phyloP scores from a whole-genome alignment of 1,140 invertebrate species.

The Sesamia nonagrioides region DNA sequence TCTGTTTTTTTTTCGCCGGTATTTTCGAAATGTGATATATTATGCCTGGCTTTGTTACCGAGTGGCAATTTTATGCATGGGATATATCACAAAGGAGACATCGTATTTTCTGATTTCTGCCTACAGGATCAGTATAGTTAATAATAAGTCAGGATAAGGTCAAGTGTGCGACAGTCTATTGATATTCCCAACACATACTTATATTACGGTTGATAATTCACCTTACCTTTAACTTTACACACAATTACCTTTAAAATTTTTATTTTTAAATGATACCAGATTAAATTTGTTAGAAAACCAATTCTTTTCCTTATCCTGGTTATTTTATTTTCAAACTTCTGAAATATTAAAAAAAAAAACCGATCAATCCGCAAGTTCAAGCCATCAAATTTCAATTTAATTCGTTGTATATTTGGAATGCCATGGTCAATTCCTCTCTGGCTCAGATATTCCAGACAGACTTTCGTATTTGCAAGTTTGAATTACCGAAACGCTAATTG shows the following conservation, averaged over 20 bases:
- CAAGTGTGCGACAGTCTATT: not conserved
- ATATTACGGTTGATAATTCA: too few relatives aligned
- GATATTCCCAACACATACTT: not conserved
- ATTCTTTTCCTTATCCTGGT: not conserved
- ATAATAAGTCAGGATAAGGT: not conserved
- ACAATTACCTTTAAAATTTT: not conserved
- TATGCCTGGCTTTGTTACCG: not conserved
- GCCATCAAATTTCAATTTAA: conserved; percentile 36
- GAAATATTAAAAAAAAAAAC: conserved; percentile 35
- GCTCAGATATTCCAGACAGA: conserved; percentile 38
- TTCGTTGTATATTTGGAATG: conserved; percentile 22
- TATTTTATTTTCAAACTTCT: conserved; percentile 13
- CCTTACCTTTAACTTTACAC: too few relatives aligned
- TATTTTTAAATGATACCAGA: not conserved
- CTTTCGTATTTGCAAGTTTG: conserved; percentile 52
- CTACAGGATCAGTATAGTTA: not conserved
- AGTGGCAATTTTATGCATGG: conserved; percentile 3
- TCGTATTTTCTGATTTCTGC: not conserved
- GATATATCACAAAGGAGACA: not conserved
- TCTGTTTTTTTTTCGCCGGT: not conserved
- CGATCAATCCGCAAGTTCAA: conserved; percentile 3
- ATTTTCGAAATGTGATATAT: not conserved
- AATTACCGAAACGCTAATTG: conserved; percentile 53
- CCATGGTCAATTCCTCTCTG: conserved; percentile 27
- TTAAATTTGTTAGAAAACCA: not conserved